phyloP scores from a whole-genome alignment of 2,113 vertebrate genomes.

The Serilophus lunatus region DNA sequence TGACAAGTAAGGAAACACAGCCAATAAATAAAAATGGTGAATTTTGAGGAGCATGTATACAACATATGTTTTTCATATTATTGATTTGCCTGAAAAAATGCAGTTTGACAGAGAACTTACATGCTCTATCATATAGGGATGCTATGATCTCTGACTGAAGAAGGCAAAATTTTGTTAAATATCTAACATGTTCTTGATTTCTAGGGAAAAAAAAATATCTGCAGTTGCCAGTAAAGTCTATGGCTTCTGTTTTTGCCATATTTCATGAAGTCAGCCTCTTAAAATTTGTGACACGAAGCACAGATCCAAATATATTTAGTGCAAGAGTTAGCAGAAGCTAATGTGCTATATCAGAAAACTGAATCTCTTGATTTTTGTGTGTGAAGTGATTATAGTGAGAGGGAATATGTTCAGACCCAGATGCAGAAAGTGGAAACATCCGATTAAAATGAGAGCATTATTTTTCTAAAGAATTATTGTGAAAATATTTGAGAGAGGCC shows the following conservation, averaged over 20 bases:
- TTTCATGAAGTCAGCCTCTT: constrained; percentile 31
- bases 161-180: constrained; percentile 7
- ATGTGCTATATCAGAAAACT: constrained; percentile 43
- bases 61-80: neutral
- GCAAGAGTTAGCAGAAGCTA: constrained; percentile 41
- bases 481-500: constrained; percentile 5
- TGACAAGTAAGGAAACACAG: neutral
- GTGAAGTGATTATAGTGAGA: constrained; percentile 44
- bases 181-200: neutral
- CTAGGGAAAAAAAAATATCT: neutral
- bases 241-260: neutral
- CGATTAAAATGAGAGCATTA: constrained; percentile 15
- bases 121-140: neutral
- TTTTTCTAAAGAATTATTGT: constrained; percentile 33
- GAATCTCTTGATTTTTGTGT: constrained; percentile 55
- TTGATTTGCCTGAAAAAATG: neutral
- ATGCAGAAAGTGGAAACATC: constrained; percentile 28
- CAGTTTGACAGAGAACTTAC: neutral
- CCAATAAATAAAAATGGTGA: neutral
- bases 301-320: constrained; percentile 35
- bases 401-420: constrained; percentile 46
- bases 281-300: constrained; percentile 14
- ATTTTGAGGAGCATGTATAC: neutral
- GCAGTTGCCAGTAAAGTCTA: neutral
- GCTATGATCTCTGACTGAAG: neutral